Conservation (phyloP, 2,113 vertebrate genomes). For the Ochotona princeps region DNA sequence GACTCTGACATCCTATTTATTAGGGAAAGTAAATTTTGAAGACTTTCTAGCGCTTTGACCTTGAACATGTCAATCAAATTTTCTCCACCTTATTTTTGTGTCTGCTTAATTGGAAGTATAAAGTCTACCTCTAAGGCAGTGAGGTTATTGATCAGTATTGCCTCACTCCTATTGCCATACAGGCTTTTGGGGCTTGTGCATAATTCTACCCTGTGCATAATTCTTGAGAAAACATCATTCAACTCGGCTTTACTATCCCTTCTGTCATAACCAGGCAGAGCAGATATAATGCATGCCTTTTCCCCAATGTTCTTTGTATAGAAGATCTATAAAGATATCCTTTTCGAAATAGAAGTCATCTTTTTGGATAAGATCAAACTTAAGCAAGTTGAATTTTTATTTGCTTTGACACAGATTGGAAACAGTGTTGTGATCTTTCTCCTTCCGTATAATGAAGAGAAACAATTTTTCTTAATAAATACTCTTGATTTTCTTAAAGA, state of each 20-base stretch:
- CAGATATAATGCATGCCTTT: constrained; percentile 25
- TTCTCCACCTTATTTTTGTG: neutral
- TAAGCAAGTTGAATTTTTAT: constrained; percentile 68
- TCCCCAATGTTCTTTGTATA: constrained; percentile 15
- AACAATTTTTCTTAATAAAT: constrained; percentile 58
- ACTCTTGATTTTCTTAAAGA: constrained; percentile 60
- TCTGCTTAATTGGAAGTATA: constrained; percentile 37
- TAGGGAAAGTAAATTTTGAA: neutral
- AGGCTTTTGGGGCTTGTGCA: neutral
- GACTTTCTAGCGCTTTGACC: neutral
- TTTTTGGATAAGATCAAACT: constrained; percentile 65
- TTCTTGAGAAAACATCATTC: neutral
- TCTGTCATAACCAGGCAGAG: neutral
- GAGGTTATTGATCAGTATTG: neutral
- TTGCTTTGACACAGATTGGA: constrained; percentile 63
- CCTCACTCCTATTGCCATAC: neutral
- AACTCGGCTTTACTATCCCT: neutral
- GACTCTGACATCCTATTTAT: neutral
- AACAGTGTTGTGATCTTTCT: constrained; percentile 34
- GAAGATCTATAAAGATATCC: constrained; percentile 27
- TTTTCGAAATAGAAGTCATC: constrained; percentile 69
- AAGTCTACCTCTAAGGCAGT: neutral
- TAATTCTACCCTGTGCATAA: too few relatives aligned
- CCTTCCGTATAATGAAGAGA: neutral
- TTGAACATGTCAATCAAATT: constrained; percentile 20